phyloP scores from a whole-genome alignment of 2,113 vertebrate genomes.

The Chionis minor region DNA sequence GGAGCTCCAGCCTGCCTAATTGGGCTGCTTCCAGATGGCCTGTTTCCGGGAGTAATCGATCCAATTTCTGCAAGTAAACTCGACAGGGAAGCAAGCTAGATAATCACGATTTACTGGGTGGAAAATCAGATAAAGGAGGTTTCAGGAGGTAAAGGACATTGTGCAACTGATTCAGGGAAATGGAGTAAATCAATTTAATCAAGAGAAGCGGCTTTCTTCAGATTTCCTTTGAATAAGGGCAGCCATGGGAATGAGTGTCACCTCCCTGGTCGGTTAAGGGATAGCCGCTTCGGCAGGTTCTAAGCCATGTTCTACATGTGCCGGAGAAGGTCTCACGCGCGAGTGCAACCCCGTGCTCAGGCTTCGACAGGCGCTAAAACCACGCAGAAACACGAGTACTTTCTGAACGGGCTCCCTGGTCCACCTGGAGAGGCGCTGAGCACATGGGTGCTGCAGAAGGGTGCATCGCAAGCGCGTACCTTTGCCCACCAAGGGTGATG shows the following conservation, averaged over 20 bases:
- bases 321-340: not conserved
- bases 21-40: conserved; percentile 35
- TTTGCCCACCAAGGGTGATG: not conserved
- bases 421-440: not conserved
- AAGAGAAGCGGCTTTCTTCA: not conserved
- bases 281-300: not conserved
- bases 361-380: not conserved
- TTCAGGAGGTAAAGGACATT: not conserved
- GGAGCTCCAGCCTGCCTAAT: not conserved
- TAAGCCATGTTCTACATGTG: not conserved
- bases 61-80: conserved; percentile 29
- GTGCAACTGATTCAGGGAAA: not conserved
- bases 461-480: fast-evolving
- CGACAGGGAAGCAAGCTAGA: not conserved
- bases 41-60: conserved; percentile 57
- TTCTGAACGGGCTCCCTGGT: fast-evolving
- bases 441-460: not conserved
- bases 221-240: not conserved
- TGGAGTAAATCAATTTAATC: not conserved
- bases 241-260: not conserved
- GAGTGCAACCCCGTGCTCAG: not conserved
- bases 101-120: conserved; percentile 31
- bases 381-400: fast-evolving
- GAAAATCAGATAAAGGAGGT: conserved; percentile 18
- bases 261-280: not conserved